Evolutionary conservation across 2,888 invertebrate species (phyloP).

Genomic region (Polydrusus tereticollis): DNA sequence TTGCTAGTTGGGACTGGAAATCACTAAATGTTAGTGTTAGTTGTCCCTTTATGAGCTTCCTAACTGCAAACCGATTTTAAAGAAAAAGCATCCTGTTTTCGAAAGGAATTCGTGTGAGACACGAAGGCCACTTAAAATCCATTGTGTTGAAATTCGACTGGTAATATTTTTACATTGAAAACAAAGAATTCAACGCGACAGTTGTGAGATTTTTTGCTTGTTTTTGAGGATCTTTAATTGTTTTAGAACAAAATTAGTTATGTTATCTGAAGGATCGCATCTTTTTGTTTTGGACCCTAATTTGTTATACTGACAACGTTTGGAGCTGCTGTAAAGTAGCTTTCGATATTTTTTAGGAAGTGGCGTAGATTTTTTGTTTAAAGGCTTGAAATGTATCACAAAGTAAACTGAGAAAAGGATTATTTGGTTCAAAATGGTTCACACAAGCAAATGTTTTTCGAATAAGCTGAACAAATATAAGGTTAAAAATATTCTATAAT

Average conservation of each 20-base stretch:
- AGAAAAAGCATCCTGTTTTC: not conserved
- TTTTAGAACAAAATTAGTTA: slow-evolving; percentile 40
- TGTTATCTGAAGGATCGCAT: slow-evolving; percentile 30
- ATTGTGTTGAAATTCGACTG: slow-evolving; percentile 40
- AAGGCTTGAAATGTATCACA: no score
- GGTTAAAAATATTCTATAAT: no score
- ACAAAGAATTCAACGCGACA: slow-evolving; percentile 36
- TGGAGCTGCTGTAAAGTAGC: slow-evolving; percentile 14
- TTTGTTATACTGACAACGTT: slow-evolving; percentile 34
- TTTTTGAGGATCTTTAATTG: slow-evolving; percentile 37
- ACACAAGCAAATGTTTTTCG: no score
- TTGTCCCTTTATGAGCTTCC: no score
- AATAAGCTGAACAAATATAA: no score
- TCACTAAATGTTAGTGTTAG: no score
- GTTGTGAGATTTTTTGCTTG: slow-evolving; percentile 45
- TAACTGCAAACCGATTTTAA: no score
- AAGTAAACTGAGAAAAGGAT: no score
- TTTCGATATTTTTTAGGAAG: not conserved
- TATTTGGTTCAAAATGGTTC: no score
- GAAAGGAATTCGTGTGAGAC: slow-evolving; percentile 35
- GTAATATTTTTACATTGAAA: slow-evolving; percentile 38
- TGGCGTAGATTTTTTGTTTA: no score
- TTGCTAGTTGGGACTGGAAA: no score
- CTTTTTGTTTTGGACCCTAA: slow-evolving; percentile 38
- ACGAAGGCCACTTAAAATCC: slow-evolving; percentile 37